Base-by-base conservation (phyloP, 2,888 invertebrate species). In the Metopia argyrocephala region DNA sequence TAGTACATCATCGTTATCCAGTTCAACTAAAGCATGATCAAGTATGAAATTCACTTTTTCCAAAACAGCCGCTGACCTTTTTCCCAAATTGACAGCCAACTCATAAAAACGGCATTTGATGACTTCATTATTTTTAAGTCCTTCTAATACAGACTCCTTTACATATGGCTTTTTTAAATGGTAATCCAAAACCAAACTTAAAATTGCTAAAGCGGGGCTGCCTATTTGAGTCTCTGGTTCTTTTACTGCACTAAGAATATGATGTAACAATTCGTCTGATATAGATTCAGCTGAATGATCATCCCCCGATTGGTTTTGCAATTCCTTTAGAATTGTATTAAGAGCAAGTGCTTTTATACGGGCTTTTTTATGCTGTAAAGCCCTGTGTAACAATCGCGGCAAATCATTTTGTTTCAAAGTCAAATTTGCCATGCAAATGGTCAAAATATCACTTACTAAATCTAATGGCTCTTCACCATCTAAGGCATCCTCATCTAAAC, bases 1-100 rank as follows among this genome's bases (percentile, higher is more conserved):
- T 61, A 97, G 90, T 50, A 96, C 90, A 91, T 97, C 97, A 80
- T 94, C 92, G 56, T 92, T 92, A 62, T 94, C 91, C 21, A 96
- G 87, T 87, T 95, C 94, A 28, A 92, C 89, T 20, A 96, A 87
- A 85, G 97, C 93, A 79, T 92, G 92, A 18, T 93, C 91, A 50
- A 97, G 89, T 64, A 96, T 92, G 18, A 92, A 91, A 38, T 92
- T 91, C 15, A 94, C 92, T 38, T 92, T 89, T 56, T 92, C 91
- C 56, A 96, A 91, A 54, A 93, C 91, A 2, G 92, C 91, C 66
- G 92, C 91, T 0, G 94, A 94, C 57, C 91, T 91, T 80, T 91
- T 92, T 15, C 94, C 93, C 82, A 96, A 92, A 66, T 93, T 92
- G 0, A 94, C 92, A 18, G 94, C 92, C 45, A 94, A 91, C 92